Base-by-base conservation (phyloP, 2,888 invertebrate genomes). In the Furcula furcula region DNA sequence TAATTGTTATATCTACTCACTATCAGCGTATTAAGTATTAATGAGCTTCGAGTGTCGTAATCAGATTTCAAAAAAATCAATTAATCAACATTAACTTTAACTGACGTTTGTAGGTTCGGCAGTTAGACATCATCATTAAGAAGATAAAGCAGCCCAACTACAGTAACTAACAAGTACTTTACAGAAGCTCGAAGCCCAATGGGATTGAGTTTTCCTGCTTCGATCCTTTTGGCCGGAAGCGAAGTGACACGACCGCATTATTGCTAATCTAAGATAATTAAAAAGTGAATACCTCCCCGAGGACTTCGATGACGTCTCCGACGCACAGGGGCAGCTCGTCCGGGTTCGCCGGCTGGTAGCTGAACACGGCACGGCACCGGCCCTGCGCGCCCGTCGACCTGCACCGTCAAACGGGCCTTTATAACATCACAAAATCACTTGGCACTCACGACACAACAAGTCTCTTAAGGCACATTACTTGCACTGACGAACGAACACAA, bases 321-420 rank as follows among this genome's bases (percentile, higher is more conserved):
- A 97, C 95, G 55, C 92, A 91, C 44, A 99, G 91, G 50, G 93
- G 92, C 55, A 99, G 85, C 80, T 99, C 99, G 87, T 99, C 99
- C 40, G 95, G 95, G 76, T 98, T 97, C 49, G 95, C 95, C 34
- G 98, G 97, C 61, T 94, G 93, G 83, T 99, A 99, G 79, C 95
- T 95, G 84, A 94, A 97, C 53, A 97, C 91, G 30, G 95, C 97
- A 69, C 94, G 93, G 77, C 97, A 96, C 69, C 93, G 92, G 43
- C 94, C 92, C 58, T 82, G 81, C 40, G 76, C 77, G 28, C 78
- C 76, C 28, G 69, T 53, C 20, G 78, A 56, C 55, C 82, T 86
- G 55, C 14, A 7, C 11, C 21, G n/a, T n/a, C 21, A 23, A 23
- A 23, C n/a, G n/a, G 20, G 7, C n/a, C n/a, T 7, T 6, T 6